Evolutionary conservation across 2,888 invertebrate species (phyloP).

Genomic region (Diarsia brunnea): DNA sequence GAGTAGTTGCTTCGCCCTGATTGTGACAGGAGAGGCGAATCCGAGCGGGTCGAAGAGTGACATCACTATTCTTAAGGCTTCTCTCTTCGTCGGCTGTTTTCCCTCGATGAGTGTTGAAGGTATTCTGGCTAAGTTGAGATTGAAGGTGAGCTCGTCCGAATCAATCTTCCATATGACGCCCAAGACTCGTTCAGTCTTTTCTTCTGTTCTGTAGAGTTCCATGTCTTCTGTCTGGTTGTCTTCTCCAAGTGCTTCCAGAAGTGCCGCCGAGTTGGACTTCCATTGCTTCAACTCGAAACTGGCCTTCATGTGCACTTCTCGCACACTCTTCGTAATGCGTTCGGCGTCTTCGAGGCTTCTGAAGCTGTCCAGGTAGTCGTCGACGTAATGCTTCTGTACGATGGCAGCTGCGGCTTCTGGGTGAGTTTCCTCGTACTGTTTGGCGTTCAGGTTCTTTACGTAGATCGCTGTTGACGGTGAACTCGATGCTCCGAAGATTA

Average conservation of each 20-base stretch:
- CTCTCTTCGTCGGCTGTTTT: neutral
- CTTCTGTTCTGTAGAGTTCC: neutral
- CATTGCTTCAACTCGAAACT: neutral
- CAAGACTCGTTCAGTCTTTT: neutral
- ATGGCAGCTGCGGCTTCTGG: neutral
- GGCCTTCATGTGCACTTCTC: neutral
- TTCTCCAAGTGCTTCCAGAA: neutral
- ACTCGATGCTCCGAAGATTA: neutral
- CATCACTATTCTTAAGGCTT: constrained; percentile 1
- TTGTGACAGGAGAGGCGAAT: constrained; percentile 1
- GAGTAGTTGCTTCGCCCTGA: neutral
- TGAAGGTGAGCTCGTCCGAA: neutral
- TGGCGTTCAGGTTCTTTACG: neutral
- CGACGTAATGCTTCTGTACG: neutral
- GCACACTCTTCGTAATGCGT: neutral
- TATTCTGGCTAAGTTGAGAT: neutral
- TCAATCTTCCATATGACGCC: neutral
- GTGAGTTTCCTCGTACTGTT: neutral
- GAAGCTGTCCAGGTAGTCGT: neutral
- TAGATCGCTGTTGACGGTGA: neutral
- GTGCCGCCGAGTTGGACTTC: neutral
- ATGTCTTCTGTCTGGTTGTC: neutral
- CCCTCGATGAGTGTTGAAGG: neutral
- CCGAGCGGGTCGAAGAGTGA: neutral
- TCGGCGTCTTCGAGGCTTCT: neutral